phyloP scores from a whole-genome alignment of 2,113 vertebrate species.

The Phaetusa simplex region DNA sequence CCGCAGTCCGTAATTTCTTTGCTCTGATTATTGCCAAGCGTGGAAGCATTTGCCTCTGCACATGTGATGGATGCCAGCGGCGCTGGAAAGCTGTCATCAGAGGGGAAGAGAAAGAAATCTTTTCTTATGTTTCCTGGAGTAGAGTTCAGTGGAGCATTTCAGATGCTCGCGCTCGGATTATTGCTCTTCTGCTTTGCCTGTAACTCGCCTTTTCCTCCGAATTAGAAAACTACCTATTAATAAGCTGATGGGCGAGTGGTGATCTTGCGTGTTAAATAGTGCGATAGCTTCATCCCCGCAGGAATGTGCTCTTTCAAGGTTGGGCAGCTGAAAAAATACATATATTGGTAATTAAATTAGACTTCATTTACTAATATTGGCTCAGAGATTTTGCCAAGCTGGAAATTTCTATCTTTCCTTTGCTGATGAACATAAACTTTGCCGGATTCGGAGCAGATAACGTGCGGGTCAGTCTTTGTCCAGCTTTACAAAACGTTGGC shows the following conservation, averaged over 20 bases:
- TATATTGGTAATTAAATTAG: neutral
- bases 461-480: neutral
- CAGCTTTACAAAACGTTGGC: neutral
- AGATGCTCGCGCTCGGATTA: neutral
- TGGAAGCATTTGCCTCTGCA: conserved; percentile 36
- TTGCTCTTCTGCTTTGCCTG: neutral
- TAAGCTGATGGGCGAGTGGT: neutral
- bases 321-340: neutral
- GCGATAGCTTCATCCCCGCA: neutral
- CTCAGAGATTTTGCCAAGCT: neutral
- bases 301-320: neutral
- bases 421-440: neutral
- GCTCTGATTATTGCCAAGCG: conserved; percentile 61
- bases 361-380: conserved; percentile 3
- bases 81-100: conserved; percentile 14
- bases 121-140: neutral
- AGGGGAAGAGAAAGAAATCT: neutral
- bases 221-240: neutral
- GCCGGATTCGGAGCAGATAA: neutral
- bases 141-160: conserved; percentile 16
- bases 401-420: neutral
- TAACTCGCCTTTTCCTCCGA: neutral
- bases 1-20: neutral
- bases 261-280: neutral
- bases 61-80: conserved; percentile 28